phyloP scores from a whole-genome alignment of 37 sponge, comb jelly and placozoan genomes.

The Geodia barretti region DNA sequence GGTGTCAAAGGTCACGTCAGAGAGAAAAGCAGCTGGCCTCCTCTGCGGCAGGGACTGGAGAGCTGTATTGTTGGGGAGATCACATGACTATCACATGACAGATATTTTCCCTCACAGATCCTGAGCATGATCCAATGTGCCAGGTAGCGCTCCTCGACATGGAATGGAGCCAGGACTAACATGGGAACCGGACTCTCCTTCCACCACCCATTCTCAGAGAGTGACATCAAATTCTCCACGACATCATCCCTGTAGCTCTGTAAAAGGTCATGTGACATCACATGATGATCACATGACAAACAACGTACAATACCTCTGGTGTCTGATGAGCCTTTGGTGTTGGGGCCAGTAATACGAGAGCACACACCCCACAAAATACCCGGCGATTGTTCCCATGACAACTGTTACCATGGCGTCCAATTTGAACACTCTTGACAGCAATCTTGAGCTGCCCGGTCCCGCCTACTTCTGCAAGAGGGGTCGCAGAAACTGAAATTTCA shows the following conservation, averaged over 20 bases:
- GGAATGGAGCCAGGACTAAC: conserved; percentile 7
- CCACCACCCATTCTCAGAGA: background rate
- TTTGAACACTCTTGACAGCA: background rate
- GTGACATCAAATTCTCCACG: background rate
- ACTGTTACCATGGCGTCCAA: no score
- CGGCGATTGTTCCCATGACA: no score
- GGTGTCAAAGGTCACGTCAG: background rate
- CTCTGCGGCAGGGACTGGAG: no score
- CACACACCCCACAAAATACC: background rate
- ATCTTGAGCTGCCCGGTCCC: background rate
- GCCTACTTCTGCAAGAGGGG: background rate
- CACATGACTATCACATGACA: no score
- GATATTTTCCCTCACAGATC: conserved; percentile 26
- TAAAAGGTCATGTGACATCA: background rate
- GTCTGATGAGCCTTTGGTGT: background rate
- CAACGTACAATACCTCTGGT: no score
- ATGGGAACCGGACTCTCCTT: conserved; percentile 12
- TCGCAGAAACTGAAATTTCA: background rate
- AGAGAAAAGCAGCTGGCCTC: background rate
- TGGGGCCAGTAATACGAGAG: background rate
- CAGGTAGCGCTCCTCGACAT: conserved; percentile 18
- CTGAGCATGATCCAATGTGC: conserved; percentile 37
- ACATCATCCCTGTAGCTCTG: background rate
- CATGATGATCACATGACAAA: background rate
- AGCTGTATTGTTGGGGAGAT: no score